Evolutionary conservation across 2,888 invertebrate genomes (phyloP).

Genomic region (Leptura quadrifasciata): DNA sequence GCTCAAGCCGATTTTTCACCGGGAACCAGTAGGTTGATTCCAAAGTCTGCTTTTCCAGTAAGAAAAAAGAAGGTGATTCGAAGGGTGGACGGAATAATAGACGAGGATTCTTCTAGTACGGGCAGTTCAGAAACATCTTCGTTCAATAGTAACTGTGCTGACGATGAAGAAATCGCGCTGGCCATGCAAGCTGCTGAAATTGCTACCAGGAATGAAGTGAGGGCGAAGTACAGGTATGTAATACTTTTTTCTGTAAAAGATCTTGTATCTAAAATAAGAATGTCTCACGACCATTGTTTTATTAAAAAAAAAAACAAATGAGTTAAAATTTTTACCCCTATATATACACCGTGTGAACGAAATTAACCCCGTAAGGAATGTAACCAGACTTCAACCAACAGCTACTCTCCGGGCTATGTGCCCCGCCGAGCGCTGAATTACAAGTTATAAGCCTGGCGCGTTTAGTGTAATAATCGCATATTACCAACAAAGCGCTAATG

Average conservation of each 20-base stretch:
- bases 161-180: constrained; percentile 90
- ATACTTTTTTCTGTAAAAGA: background rate
- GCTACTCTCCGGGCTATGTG: no score
- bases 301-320: no score
- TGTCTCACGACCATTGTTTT: no score
- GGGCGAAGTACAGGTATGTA: constrained; percentile 85
- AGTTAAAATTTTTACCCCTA: no score
- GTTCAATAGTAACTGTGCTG: constrained; percentile 86
- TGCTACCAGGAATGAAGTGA: constrained; percentile 85
- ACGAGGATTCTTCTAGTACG: constrained; percentile 67
- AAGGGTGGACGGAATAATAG: constrained; percentile 32
- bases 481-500: no score
- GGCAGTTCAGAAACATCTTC: constrained; percentile 79
- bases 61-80: constrained; percentile 49
- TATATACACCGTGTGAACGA: no score
- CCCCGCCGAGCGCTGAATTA: no score
- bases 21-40: constrained; percentile 58
- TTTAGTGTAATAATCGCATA: no score
- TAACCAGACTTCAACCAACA: no score
- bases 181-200: constrained; percentile 91
- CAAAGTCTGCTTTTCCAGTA: constrained; percentile 52
- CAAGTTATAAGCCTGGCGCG: no score
- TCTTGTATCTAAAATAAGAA: no score
- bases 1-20: constrained; percentile 57
- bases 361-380: no score